Evolutionary conservation across 2,888 invertebrate genomes (phyloP).

Genomic region (Dolichopus griseipennis): DNA sequence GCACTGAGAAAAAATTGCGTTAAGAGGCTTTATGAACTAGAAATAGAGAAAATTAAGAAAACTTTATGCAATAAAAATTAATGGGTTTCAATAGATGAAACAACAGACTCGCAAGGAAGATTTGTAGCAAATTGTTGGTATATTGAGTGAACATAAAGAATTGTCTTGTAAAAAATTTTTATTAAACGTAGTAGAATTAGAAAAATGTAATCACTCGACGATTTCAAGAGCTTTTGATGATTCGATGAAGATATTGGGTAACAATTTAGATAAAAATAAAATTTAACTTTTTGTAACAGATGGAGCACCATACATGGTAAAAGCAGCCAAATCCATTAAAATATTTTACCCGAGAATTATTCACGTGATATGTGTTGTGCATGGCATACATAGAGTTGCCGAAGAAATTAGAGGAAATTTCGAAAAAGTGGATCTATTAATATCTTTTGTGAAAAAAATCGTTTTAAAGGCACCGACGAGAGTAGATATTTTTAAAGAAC

Average conservation of each 20-base stretch:
- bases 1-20: background rate
- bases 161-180: background rate
- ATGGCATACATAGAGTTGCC: conserved; percentile 12
- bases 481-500: conserved; percentile 3
- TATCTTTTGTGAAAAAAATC: conserved; percentile 11
- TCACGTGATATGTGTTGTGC: conserved; percentile 13
- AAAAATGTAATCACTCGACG: conserved; percentile 8
- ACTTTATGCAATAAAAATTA: background rate
- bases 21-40: background rate
- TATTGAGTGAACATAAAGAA: background rate
- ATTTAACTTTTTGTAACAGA: conserved; percentile 13
- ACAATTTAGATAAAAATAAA: conserved; percentile 14
- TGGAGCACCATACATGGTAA: conserved; percentile 15
- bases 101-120: background rate
- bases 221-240: conserved; percentile 13
- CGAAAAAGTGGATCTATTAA: conserved; percentile 11
- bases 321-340: conserved; percentile 10
- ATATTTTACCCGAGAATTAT: conserved; percentile 13
- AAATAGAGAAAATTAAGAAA: conserved; percentile 7
- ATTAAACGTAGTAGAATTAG: background rate
- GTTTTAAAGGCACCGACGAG: conserved; percentile 14
- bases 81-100: conserved; percentile 10
- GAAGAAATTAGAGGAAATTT: conserved; percentile 10
- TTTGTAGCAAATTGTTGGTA: conserved; percentile 8
- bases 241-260: conserved; percentile 8